Evolutionary conservation across 2,113 vertebrate species (phyloP).

Genomic region (Hemiprocne comata): DNA sequence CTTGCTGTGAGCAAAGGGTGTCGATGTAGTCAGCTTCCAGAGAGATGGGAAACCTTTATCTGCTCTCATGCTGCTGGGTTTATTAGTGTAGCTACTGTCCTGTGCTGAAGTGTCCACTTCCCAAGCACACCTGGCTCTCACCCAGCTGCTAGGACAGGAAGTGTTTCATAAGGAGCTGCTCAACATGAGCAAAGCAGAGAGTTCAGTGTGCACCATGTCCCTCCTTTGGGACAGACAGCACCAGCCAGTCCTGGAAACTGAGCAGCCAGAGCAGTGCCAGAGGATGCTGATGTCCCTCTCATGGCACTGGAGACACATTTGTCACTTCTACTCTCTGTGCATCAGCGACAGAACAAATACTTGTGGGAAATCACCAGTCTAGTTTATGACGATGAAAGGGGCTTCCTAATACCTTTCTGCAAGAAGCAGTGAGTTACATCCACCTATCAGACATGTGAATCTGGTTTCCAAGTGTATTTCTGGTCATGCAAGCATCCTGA

Average conservation of each 20-base stretch:
- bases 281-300: background rate
- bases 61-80: background rate
- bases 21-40: fast-evolving
- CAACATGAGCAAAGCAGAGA: fast-evolving
- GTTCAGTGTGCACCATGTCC: background rate
- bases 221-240: fast-evolving
- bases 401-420: background rate
- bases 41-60: background rate
- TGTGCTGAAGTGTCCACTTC: background rate
- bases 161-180: background rate
- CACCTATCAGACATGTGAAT: background rate
- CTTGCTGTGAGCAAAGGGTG: background rate
- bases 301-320: background rate
- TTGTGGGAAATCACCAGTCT: background rate
- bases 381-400: background rate
- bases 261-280: background rate
- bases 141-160: background rate
- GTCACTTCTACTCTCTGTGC: background rate
- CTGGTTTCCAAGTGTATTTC: background rate
- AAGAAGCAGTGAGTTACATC: background rate
- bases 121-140: background rate
- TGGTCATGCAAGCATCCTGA: background rate
- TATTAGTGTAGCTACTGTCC: background rate
- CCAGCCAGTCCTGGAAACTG: background rate
- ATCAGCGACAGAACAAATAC: background rate